Percentiles rank a stretch among this genome's conserved stretches.
Conservation (phyloP, 2,113 vertebrate species). For the Leucosticte australis region DNA sequence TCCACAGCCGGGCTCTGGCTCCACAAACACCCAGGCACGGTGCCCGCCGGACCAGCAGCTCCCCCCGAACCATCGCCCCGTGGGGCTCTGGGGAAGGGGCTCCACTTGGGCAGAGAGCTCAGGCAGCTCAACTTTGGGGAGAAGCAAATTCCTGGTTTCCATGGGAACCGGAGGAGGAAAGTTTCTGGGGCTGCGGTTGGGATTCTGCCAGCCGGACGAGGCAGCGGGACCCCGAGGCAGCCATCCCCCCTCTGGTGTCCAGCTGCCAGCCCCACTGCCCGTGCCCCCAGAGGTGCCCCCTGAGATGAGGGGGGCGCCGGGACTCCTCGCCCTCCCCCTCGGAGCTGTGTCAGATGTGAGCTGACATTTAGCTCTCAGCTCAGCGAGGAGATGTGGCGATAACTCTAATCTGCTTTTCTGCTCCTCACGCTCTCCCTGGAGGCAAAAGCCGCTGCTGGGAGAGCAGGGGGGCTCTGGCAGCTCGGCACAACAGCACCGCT, state of each 20-base stretch:
- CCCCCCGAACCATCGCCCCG: rapidly evolving
- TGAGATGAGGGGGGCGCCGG: rapidly evolving
- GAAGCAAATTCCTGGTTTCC: conserved; percentile 41
- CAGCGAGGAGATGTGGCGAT: not conserved
- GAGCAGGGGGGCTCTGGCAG: not conserved
- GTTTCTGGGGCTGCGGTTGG: conserved; percentile 5
- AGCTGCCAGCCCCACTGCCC: not conserved
- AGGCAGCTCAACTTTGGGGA: conserved; percentile 12
- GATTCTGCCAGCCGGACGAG: not conserved
- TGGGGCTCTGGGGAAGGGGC: not conserved
- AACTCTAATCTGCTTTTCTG: conserved; percentile 21
- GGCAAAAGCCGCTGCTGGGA: not conserved
- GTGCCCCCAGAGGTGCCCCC: rapidly evolving
- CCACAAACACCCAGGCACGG: rapidly evolving
- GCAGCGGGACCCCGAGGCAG: not conserved
- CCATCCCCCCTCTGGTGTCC: rapidly evolving
- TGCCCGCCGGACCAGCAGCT: rapidly evolving
- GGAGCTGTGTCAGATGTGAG: not conserved
- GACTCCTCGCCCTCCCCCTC: not conserved
- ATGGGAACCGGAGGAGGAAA: conserved; percentile 51
- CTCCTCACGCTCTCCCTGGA: not conserved
- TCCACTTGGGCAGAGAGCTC: not conserved
- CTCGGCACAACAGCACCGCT: rapidly evolving
- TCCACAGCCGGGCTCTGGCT: not conserved
- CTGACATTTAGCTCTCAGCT: conserved; percentile 35